These are phyloP conservation scores for Trissolcus brochymenae DNA, from an alignment of 2,888 invertebrate genomes.

Conservation along the genomic window DNA sequence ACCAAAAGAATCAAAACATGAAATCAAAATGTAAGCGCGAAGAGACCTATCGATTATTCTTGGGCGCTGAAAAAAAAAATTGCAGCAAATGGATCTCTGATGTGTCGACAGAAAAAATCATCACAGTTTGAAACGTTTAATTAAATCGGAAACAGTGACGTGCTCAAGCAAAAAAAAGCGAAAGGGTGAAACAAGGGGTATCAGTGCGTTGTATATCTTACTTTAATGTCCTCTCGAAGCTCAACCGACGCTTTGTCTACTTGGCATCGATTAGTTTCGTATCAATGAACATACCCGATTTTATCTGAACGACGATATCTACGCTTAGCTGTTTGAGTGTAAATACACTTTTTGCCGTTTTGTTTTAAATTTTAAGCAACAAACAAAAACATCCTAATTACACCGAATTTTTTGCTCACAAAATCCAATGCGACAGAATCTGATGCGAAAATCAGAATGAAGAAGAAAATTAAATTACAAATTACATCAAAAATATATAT, in stretches of 20 bases:
- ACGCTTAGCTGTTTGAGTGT: slow-evolving; percentile 41
- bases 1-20: slow-evolving; percentile 38
- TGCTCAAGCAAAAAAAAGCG: slow-evolving; percentile 1
- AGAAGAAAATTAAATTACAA: too few species aligned
- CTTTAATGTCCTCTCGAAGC: slow-evolving; percentile 41
- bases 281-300: slow-evolving; percentile 44
- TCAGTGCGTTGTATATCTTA: slow-evolving; percentile 36
- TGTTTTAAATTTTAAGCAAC: slow-evolving; percentile 25
- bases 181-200: neutral
- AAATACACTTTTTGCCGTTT: slow-evolving; percentile 27
- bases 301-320: slow-evolving; percentile 40
- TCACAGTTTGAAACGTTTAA: slow-evolving; percentile 27
- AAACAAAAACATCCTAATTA: slow-evolving; percentile 10
- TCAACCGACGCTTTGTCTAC: slow-evolving; percentile 43
- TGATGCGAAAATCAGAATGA: too few species aligned
- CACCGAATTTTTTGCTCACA: too few species aligned
- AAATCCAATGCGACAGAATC: too few species aligned
- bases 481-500: too few species aligned
- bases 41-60: slow-evolving; percentile 19
- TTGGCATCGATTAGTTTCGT: slow-evolving; percentile 44
- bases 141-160: slow-evolving; percentile 24
- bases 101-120: slow-evolving; percentile 10
- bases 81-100: slow-evolving; percentile 17
- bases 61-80: slow-evolving; percentile 10
- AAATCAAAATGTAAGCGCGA: slow-evolving; percentile 3